These are phyloP conservation scores for Latrodectus hesperus DNA, from an alignment of 2,888 invertebrate genomes.

Conservation along the genomic window DNA sequence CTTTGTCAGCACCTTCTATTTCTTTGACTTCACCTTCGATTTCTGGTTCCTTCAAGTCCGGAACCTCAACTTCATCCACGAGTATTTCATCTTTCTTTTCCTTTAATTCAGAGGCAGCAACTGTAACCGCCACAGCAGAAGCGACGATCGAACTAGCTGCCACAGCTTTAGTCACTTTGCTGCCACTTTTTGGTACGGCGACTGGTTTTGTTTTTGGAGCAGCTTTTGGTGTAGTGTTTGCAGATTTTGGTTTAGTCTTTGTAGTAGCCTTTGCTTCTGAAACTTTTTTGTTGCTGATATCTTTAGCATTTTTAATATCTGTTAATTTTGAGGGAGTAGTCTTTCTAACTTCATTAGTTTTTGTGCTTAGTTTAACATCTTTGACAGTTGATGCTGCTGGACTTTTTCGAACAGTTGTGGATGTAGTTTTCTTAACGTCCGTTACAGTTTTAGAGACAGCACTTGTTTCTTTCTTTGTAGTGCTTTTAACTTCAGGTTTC, in stretches of 20 bases:
- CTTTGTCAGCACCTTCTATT: conserved; percentile 14
- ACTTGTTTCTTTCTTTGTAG: conserved; percentile 33
- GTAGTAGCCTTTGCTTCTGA: conserved; percentile 46
- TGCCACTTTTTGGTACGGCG: conserved; percentile 25
- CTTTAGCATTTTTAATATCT: conserved; percentile 54
- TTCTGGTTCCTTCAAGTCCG: neutral
- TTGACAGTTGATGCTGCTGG: conserved; percentile 21
- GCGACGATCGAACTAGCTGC: conserved; percentile 78
- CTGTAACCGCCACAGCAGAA: conserved; percentile 79
- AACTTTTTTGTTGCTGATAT: conserved; percentile 57
- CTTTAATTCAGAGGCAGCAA: conserved; percentile 78
- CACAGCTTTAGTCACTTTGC: conserved; percentile 73
- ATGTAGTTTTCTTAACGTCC: conserved; percentile 53
- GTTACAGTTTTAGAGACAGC: conserved; percentile 20
- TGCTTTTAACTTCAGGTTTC: conserved; percentile 21
- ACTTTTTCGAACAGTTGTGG: conserved; percentile 31
- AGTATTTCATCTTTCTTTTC: conserved; percentile 56
- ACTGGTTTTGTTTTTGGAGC: conserved; percentile 48
- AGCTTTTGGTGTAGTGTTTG: conserved; percentile 34
- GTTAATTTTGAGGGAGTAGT: conserved; percentile 30
- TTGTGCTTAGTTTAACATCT: conserved; percentile 25
- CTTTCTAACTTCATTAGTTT: conserved; percentile 47
- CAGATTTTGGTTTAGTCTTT: conserved; percentile 60
- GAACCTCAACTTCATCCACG: conserved; percentile 21
- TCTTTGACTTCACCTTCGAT: conserved; percentile 30